Conservation (phyloP, 1,140 invertebrate genomes). For the Papilio glaucus region DNA sequence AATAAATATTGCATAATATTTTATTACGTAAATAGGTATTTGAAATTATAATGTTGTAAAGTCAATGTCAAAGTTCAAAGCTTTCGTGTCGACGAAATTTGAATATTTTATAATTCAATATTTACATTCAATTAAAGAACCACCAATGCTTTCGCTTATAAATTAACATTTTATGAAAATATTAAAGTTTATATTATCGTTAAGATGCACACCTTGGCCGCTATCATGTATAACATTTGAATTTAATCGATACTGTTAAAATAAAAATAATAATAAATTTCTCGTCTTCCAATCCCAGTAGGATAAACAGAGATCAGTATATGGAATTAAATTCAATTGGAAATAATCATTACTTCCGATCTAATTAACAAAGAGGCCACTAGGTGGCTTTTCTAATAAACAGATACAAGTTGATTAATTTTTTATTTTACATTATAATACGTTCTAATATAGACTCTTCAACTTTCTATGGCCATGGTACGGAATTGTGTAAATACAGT, state of each 20-base stretch:
- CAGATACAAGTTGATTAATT: no score
- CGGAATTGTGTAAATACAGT: no score
- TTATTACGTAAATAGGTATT: no score
- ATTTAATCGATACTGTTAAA: not conserved
- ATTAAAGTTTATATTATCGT: not conserved
- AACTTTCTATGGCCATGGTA: no score
- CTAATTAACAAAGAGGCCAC: not conserved
- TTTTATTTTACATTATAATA: no score
- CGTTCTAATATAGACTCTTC: no score
- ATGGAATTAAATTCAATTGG: constrained; percentile 11
- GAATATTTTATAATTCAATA: not conserved
- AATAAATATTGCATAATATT: no score
- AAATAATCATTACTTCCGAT: not conserved
- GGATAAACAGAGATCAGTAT: not conserved
- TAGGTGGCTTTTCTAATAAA: no score
- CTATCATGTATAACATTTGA: not conserved
- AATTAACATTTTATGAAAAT: constrained; percentile 18
- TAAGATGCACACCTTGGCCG: constrained; percentile 5
- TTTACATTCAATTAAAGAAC: not conserved
- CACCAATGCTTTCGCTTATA: not conserved
- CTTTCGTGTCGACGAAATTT: not conserved
- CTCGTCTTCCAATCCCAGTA: not conserved
- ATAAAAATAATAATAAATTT: not conserved
- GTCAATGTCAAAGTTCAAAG: not conserved
- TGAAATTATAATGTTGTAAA: no score